Base-by-base conservation (phyloP, 2,113 vertebrate species). In the Alosa alosa region DNA sequence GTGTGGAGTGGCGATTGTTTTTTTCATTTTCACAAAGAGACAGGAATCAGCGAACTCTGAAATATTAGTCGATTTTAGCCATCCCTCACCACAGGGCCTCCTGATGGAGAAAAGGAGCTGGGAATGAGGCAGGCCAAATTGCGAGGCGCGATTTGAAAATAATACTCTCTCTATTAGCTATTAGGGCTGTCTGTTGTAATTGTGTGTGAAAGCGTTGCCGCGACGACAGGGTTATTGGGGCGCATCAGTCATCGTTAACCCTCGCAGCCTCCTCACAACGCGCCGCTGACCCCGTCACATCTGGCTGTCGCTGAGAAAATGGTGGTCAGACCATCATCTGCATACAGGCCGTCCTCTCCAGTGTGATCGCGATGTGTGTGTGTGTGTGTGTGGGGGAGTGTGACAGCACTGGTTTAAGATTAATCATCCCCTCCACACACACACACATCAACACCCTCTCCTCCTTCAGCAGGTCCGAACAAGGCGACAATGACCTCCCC, bases 171-270 rank as follows among this genome's bases (percentile, higher is more conserved):
- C 85, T 86, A 88, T 88, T 85, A 88, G 81, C 44, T 9, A 36
- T 72, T 72, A 72, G 64, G 64, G n/a, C 9, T 84, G 83, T 84
- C 60, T 36, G 81, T 47, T 86, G 86, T 93, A 92, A 94, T 72
- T 89, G 84, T 50, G 50, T 83, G 89, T 89, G 92, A 95, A 89
- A 83, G 88, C 7, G 45, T 55, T 0, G 84, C 25, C 50, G 84
- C 11, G 25, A 93, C 93, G 92, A 93, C 94, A 93, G 95, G 92
- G 90, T 89, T 92, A 92, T 94, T 85, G 25, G 64, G 64, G n/a
- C 87, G 84, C 94, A 96, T 96, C 96, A 96, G 89, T 97, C 96
- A 96, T 95, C 94, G 96, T 96, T 96, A 96, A 95, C 95, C 94
- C 81, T 45, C 47, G 46, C n/a, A 88, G 92, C 93, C 91, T 87